Percentiles rank a stretch among this genome's conserved stretches.
phyloP scores from a whole-genome alignment of 2,888 invertebrate species.

The Volucella inflata region DNA sequence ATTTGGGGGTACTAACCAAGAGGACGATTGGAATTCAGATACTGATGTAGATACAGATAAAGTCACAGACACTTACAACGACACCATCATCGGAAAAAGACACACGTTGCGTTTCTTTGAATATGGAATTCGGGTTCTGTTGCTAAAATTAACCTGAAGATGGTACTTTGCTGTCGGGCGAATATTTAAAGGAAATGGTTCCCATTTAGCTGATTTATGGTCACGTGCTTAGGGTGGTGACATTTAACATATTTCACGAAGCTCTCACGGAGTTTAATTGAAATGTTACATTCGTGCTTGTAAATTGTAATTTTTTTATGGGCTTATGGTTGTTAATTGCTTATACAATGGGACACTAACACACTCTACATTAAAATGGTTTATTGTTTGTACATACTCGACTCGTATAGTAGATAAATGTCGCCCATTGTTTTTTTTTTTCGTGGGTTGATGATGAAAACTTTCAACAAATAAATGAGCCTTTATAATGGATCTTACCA shows the following conservation, averaged over 20 bases:
- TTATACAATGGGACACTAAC: too few species aligned
- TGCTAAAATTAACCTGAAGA: slow-evolving; percentile 38
- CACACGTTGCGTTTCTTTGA: slow-evolving; percentile 13
- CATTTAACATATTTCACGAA: slow-evolving; percentile 6
- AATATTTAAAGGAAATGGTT: not conserved
- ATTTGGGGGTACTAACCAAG: slow-evolving; percentile 42
- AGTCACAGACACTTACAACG: slow-evolving; percentile 19
- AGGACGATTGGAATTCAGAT: slow-evolving; percentile 20
- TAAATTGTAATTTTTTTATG: not conserved
- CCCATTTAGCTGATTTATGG: slow-evolving; percentile 22
- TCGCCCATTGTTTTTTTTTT: too few species aligned
- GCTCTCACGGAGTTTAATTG: not conserved
- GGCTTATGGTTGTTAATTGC: not conserved
- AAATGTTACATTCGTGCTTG: not conserved
- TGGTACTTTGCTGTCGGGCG: not conserved
- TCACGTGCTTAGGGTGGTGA: not conserved
- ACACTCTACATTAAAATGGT: too few species aligned
- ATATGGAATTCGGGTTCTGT: slow-evolving; percentile 41
- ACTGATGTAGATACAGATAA: slow-evolving; percentile 4
- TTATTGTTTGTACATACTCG: too few species aligned
- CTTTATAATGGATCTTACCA: too few species aligned
- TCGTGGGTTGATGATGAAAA: too few species aligned
- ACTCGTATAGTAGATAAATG: too few species aligned
- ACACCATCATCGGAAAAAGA: not conserved
- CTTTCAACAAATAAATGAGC: too few species aligned